These are phyloP conservation scores for Drosophila atripex DNA, from an alignment of 2,888 invertebrate species.

Conservation along the genomic window DNA sequence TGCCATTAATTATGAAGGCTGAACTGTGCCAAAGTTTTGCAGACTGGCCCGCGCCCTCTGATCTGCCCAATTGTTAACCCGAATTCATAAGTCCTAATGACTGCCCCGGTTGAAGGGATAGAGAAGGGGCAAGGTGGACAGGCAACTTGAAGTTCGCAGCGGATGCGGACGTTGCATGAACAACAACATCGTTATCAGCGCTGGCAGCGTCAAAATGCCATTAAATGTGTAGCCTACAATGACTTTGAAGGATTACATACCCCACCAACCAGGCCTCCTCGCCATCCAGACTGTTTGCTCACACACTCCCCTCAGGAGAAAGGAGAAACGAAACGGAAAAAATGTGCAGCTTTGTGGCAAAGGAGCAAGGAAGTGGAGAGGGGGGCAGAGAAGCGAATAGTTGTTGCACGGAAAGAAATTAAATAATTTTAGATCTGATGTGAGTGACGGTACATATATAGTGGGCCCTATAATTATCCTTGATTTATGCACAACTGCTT, in stretches of 20 bases:
- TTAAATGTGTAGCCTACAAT: conserved; percentile 71
- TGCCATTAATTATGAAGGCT: conserved; percentile 46
- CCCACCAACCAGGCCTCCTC: conserved; percentile 21
- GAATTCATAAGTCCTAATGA: conserved; percentile 48
- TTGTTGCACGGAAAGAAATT: conserved; percentile 37
- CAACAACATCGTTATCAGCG: conserved; percentile 72
- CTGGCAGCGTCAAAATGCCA: conserved; percentile 70
- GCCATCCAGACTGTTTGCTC: conserved; percentile 45
- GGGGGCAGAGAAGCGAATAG: conserved; percentile 55
- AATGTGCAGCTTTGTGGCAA: conserved; percentile 73
- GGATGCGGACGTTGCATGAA: conserved; percentile 58
- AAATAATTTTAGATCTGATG: not conserved
- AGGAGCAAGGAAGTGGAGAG: conserved; percentile 45
- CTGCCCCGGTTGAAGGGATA: conserved; percentile 9
- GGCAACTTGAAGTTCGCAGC: conserved; percentile 50
- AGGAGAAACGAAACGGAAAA: conserved; percentile 36
- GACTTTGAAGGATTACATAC: conserved; percentile 73
- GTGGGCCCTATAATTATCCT: no score
- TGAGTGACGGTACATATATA: no score
- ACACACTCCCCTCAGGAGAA: conserved; percentile 43
- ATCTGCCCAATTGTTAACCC: conserved; percentile 43
- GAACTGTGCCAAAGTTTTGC: conserved; percentile 44
- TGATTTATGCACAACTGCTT: not conserved
- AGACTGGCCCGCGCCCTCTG: not conserved
- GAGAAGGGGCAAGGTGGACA: conserved; percentile 5